Evolutionary conservation across 2,888 invertebrate genomes (phyloP).

Genomic region (Antitype chi): DNA sequence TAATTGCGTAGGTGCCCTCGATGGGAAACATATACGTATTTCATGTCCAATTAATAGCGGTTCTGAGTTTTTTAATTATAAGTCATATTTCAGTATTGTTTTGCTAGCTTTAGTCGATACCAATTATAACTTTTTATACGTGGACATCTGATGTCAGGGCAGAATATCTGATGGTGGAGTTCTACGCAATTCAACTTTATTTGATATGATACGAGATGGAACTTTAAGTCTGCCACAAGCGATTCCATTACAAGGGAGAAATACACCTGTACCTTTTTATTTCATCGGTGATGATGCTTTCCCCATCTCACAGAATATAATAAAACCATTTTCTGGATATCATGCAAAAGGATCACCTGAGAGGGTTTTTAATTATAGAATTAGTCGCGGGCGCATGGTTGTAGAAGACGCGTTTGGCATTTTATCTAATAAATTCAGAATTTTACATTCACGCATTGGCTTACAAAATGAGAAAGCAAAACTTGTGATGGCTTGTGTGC

Average conservation of each 20-base stretch:
- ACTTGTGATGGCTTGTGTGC: constrained; percentile 58
- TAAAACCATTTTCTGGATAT: constrained; percentile 60
- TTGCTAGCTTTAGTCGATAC: constrained; percentile 60
- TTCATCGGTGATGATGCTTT: constrained; percentile 59
- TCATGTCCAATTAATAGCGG: constrained; percentile 47
- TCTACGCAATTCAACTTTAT: constrained; percentile 50
- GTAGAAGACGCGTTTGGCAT: constrained; percentile 62
- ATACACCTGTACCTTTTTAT: constrained; percentile 62
- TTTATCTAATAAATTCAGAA: constrained; percentile 55
- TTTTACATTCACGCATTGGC: constrained; percentile 53
- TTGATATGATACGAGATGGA: constrained; percentile 58
- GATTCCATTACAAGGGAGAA: constrained; percentile 62
- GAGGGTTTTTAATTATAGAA: constrained; percentile 61
- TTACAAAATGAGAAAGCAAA: constrained; percentile 60
- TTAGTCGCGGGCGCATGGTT: constrained; percentile 61
- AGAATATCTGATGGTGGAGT: constrained; percentile 62
- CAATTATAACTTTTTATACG: constrained; percentile 58
- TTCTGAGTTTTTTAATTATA: constrained; percentile 54
- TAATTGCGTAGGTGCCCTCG: constrained; percentile 57
- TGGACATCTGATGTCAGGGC: constrained; percentile 56
- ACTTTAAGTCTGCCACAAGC: constrained; percentile 58
- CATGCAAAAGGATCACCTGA: constrained; percentile 59
- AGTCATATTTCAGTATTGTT: too few species aligned
- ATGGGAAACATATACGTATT: constrained; percentile 57
- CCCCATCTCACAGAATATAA: constrained; percentile 57